A percentile compares a stretch with the other conserved stretches of the same genome.
Evolutionary conservation across 2,888 invertebrate genomes (phyloP).

Genomic region (Euclidia mi): DNA sequence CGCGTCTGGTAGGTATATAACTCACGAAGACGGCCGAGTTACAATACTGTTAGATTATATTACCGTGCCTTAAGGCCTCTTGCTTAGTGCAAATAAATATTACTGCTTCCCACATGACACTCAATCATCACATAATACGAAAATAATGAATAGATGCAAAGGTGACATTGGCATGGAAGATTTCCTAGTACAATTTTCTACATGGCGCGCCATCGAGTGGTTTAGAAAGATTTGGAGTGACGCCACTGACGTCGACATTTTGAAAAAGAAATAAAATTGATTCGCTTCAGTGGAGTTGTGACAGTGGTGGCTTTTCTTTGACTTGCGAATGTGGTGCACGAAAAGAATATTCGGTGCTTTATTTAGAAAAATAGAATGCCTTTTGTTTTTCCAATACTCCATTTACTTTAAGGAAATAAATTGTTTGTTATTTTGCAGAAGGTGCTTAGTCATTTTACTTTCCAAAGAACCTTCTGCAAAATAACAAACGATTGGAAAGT

Average conservation of each 20-base stretch:
- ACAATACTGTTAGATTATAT: no score
- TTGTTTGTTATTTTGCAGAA: no score
- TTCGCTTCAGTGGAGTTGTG: constrained; percentile 54
- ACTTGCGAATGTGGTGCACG: background rate
- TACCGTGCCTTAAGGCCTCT: background rate
- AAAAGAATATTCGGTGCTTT: background rate
- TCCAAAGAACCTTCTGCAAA: no score
- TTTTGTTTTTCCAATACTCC: no score
- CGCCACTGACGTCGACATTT: constrained; percentile 73
- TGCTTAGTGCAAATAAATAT: constrained; percentile 14
- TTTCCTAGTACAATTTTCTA: constrained; percentile 81
- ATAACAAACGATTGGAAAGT: no score
- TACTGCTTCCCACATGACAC: constrained; percentile 11
- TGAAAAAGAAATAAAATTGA: constrained; percentile 71
- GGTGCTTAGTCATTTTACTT: no score
- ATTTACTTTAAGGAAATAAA: no score
- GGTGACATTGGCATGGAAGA: constrained; percentile 53
- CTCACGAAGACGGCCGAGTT: no score
- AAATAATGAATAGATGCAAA: constrained; percentile 56
- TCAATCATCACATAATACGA: constrained; percentile 35
- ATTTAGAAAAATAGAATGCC: background rate
- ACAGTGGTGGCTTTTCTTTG: constrained; percentile 44
- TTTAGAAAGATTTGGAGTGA: constrained; percentile 76
- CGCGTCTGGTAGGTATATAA: no score
- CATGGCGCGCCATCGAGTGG: constrained; percentile 68